Evolutionary conservation across 1,140 invertebrate genomes (phyloP).

Genomic region (Mercenaria mercenaria): DNA sequence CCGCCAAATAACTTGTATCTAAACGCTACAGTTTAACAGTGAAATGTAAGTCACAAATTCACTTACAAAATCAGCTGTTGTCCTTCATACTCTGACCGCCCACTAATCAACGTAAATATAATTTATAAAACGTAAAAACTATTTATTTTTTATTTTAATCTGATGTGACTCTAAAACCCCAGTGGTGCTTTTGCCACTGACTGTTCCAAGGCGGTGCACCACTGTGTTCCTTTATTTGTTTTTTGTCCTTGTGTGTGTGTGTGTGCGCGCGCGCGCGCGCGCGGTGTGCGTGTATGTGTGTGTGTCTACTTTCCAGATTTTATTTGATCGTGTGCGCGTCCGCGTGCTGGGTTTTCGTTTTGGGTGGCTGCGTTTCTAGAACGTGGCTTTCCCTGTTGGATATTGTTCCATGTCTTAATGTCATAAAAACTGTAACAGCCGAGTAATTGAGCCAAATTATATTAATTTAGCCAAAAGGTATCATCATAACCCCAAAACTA

Average conservation of each 20-base stretch:
- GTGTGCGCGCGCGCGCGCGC: too few relatives aligned
- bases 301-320: too few relatives aligned
- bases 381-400: too few relatives aligned
- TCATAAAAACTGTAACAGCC: background rate
- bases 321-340: too few relatives aligned
- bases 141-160: background rate
- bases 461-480: slow-evolving; percentile 1
- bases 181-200: too few relatives aligned
- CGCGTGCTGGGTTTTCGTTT: too few relatives aligned
- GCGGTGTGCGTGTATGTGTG: too few relatives aligned
- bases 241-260: too few relatives aligned
- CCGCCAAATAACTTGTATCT: background rate
- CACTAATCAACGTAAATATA: background rate
- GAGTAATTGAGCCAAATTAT: background rate
- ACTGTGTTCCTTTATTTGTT: too few relatives aligned
- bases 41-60: background rate
- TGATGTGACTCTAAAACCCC: background rate
- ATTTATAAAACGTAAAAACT: background rate
- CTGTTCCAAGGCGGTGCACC: too few relatives aligned
- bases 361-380: too few relatives aligned
- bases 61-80: background rate
- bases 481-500: slow-evolving; percentile 24
- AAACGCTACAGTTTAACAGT: background rate
- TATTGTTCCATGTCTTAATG: too few relatives aligned
- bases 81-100: slow-evolving; percentile 3